Conservation (phyloP, 2,888 invertebrate genomes). For the Chirona hameri region DNA sequence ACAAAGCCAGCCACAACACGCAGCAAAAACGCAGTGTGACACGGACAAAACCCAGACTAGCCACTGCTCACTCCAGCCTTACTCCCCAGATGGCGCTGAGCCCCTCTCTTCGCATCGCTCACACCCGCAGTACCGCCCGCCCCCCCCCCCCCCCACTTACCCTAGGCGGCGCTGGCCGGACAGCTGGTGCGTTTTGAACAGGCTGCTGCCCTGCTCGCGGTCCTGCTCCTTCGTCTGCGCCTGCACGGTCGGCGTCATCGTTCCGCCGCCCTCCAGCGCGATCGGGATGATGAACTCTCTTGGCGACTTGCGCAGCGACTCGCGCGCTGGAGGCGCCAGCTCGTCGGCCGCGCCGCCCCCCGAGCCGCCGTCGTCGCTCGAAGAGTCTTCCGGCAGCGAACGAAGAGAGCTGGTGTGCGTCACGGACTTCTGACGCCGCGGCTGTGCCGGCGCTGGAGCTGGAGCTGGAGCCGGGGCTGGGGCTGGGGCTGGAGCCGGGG, state of each 20-base stretch:
- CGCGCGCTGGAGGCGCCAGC: conserved; percentile 46
- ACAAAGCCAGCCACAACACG: not conserved
- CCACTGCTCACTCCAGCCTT: no score
- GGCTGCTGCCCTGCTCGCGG: not conserved
- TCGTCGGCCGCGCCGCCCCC: conserved; percentile 39
- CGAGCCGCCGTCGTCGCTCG: conserved; percentile 36
- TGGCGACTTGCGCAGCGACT: conserved; percentile 81
- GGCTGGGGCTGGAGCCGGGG: not conserved
- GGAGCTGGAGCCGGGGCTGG: not conserved
- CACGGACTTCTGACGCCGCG: not conserved
- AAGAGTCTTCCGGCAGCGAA: conserved; percentile 11
- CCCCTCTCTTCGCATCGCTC: no score
- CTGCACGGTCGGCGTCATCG: conserved; percentile 61
- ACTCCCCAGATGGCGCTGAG: no score
- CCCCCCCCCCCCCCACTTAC: not conserved
- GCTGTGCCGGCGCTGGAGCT: not conserved
- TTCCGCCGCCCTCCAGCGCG: conserved; percentile 84
- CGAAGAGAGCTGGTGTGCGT: conserved; percentile 13
- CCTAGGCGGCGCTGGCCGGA: not conserved
- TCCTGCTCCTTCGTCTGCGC: not conserved
- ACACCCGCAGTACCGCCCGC: not conserved
- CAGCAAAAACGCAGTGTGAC: not conserved
- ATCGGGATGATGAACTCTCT: conserved; percentile 91
- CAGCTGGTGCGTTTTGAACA: conserved; percentile 5
- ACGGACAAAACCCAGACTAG: not conserved